These are phyloP conservation scores for Araneus ventricosus DNA, from an alignment of 1,140 invertebrate genomes.

Conservation along the genomic window DNA sequence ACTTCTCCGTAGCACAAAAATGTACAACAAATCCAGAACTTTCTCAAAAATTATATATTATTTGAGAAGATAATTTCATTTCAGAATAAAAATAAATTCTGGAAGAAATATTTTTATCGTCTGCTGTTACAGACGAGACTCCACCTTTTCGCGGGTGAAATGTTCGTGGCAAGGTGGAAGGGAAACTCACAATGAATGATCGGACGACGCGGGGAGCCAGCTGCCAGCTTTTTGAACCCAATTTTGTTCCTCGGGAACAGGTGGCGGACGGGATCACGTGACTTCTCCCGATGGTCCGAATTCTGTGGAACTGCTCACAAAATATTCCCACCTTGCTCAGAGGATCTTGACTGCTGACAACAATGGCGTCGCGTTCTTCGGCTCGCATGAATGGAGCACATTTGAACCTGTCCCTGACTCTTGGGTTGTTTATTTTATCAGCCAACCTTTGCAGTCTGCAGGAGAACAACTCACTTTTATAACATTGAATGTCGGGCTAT, in stretches of 20 bases:
- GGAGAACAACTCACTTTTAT: no score
- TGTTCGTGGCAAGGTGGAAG: conserved; percentile 7
- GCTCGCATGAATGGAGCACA: not conserved
- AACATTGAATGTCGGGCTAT: no score
- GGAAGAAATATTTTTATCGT: not conserved
- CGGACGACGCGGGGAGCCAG: not conserved
- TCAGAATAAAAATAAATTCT: no score
- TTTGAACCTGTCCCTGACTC: not conserved
- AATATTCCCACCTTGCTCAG: conserved; percentile 22
- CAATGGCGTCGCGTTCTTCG: not conserved
- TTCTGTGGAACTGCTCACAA: not conserved
- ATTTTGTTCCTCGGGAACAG: not conserved
- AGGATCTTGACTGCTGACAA: not conserved
- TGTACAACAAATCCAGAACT: no score
- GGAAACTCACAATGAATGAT: not conserved
- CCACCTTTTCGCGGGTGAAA: conserved; percentile 10
- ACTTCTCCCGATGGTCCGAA: conserved; percentile 9
- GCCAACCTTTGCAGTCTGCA: not conserved
- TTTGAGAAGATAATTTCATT: no score
- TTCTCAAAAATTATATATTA: no score
- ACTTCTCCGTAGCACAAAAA: no score
- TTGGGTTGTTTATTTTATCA: no score
- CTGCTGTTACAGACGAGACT: not conserved
- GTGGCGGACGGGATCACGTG: conserved; percentile 14
- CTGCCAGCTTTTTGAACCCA: conserved; percentile 8